Evolutionary conservation across 2,888 invertebrate genomes (phyloP).

Genomic region (Ichneumoninae sp.): DNA sequence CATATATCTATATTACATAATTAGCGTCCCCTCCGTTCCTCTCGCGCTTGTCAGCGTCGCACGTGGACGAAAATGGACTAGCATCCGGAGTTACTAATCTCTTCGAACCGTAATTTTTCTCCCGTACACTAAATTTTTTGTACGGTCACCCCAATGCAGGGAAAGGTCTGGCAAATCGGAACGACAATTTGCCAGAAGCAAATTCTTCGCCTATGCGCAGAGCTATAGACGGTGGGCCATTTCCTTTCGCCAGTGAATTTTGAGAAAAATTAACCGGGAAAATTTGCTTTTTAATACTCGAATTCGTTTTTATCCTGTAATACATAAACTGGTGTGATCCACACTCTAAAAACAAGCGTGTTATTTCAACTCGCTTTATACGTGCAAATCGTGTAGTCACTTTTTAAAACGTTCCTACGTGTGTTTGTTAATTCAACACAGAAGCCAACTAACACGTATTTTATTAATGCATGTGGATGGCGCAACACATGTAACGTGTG

Average conservation of each 20-base stretch:
- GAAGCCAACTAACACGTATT: too few species aligned
- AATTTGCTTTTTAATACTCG: too few species aligned
- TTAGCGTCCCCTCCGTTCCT: slow-evolving; percentile 29
- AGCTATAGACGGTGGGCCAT: not conserved
- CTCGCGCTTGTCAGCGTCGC: slow-evolving; percentile 20
- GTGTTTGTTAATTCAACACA: too few species aligned
- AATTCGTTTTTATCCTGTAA: not conserved
- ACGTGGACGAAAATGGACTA: slow-evolving; percentile 8
- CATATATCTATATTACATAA: slow-evolving; percentile 6
- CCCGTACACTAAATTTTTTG: too few species aligned
- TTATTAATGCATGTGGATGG: too few species aligned
- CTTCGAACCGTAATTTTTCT: not conserved
- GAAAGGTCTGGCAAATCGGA: too few species aligned
- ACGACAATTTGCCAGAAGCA: not conserved
- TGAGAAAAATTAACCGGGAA: not conserved
- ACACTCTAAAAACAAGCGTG: too few species aligned
- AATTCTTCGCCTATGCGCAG: not conserved
- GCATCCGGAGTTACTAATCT: not conserved
- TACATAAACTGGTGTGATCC: not conserved
- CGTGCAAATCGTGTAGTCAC: too few species aligned
- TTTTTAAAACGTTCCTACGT: too few species aligned
- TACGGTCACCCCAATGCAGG: too few species aligned
- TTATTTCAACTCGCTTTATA: too few species aligned
- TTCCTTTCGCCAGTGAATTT: not conserved
- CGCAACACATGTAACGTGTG: too few species aligned